Conservation (phyloP, 2,888 invertebrate genomes). For the Desoria tigrina region DNA sequence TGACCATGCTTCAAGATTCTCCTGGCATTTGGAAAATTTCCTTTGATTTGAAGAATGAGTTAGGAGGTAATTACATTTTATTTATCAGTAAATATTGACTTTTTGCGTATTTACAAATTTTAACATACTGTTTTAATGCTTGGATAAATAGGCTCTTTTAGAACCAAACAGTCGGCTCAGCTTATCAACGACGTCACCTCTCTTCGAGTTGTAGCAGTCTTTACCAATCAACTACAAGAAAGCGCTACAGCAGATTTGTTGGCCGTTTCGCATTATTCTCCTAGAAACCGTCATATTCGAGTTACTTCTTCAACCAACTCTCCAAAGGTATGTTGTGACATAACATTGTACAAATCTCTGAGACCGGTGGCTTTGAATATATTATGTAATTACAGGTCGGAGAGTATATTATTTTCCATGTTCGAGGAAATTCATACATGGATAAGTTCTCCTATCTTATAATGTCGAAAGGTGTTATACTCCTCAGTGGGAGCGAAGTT, state of each 20-base stretch:
- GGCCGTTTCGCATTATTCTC: conserved; percentile 77
- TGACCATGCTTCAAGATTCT: conserved; percentile 62
- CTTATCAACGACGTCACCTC: conserved; percentile 68
- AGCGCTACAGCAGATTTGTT: conserved; percentile 69
- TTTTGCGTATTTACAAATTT: conserved; percentile 7
- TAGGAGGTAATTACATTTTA: conserved; percentile 23
- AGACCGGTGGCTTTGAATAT: conserved; percentile 2
- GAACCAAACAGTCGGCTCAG: conserved; percentile 64
- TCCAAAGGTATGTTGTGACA: conserved; percentile 64
- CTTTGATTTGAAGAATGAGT: conserved; percentile 63
- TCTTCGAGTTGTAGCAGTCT: conserved; percentile 69
- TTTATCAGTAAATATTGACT: neutral
- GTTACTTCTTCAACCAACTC: conserved; percentile 80
- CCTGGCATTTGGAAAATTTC: conserved; percentile 81
- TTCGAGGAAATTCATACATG: conserved; percentile 85
- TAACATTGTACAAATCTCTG: no score
- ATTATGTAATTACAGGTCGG: conserved; percentile 69
- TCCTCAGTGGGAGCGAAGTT: conserved; percentile 79
- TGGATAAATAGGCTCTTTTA: conserved; percentile 52
- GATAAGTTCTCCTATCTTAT: conserved; percentile 87
- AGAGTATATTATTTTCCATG: conserved; percentile 91
- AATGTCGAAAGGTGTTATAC: conserved; percentile 87
- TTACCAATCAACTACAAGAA: conserved; percentile 61
- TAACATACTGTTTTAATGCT: conserved; percentile 29
- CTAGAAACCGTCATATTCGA: conserved; percentile 78